Evolutionary conservation across 2,797 vertebrate genomes (phyloP), one percentile per base, ranked within the genome.

Genomic region (Danio choprae): DNA sequence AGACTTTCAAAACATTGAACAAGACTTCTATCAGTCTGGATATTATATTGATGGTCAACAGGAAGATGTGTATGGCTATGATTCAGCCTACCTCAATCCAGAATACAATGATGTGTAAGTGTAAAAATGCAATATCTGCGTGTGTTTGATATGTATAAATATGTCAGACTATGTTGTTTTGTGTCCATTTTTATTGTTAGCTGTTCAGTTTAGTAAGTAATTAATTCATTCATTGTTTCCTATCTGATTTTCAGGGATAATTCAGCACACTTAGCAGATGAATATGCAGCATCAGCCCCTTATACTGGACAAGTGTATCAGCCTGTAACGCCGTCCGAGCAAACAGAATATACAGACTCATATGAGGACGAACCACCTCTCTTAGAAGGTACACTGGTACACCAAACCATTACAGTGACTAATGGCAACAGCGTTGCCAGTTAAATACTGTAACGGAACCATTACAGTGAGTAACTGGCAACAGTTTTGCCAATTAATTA

Each of bases 1-100:
- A 16, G 90, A 93, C 84, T 92, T 94, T 16, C 92, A 92, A 41
- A 91, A 93, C 86, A 90, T 93, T 87, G 91, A 95, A 36, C 75
- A 90, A 4, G 94, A 96, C 83, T 97, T 97, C 90, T 97, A 96
- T 88, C 94, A 95, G 60, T 95, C 96, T 70, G 91, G 92, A 85
- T 97, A 96, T 81, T 89, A 90, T 60, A 90, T 93, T 51, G 93
- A 96, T 46, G 90, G 94, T 48, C 94, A 92, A 72, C 90, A 92
- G 41, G 90, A 93, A 41, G 84, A 29, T 13, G 89, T 62, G 22
- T 87, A 79, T 81, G 72, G 46, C 67, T 86, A 81, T 67, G 83
- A 73, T 20, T 6, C 80, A 46, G 50, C 63, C 60, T 84, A 83
- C 6, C n/a, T 50, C 48, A 77, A 65, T 80, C 65, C 86, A 81